Evolutionary conservation across 2,888 invertebrate genomes (phyloP), one percentile per base, ranked within the genome.

Genomic region (Peribatodes rhomboidaria): DNA sequence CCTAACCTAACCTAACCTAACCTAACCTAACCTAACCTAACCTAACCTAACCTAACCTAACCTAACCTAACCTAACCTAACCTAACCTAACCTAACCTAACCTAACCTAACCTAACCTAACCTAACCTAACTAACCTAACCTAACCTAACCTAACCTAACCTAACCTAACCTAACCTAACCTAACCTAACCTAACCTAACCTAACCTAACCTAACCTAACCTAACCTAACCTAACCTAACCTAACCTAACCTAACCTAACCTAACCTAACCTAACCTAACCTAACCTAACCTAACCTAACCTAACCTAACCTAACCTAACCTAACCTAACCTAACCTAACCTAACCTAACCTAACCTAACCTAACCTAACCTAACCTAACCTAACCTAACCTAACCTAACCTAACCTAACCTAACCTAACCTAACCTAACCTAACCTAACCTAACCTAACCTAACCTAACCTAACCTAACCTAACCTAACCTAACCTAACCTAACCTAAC

Each of bases 251-350:
- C 68, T 65, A 64, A 68, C 68, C 64, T 61, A 64, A 68, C 68
- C 68, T 65, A 61, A 64, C 64, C 64, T 65, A 61, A 64, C 64
- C 64, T 67, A 64, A 68, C 68, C 68, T 65, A 65, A 65, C 69
- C 8, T 65, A 65, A 68, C 68, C 65, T 62, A 65, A 74, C 73
- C 75, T 74, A 73, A 75, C 73, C 75, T 73, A 73, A 74, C 74
- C 75, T 76, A 74, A 74, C 73, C 74, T 72, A 71, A 72, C 70
- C 69, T 71, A 69, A 75, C 70, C 72, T 72, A 73, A 71, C 71
- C 74, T 71, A 71, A 69, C 72, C 72, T 71, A 72, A 75, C 70
- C 72, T 70, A 70, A 73, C 71, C 72, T 72, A 72, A 73, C 72
- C 70, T 69, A 69, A 73, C 69, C 70, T 69, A 73, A 73, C 70